Percentiles rank a stretch among this genome's conserved stretches.
These are phyloP conservation scores for Monodelphis domestica DNA, from an alignment of 2,797 vertebrate species.

Conservation along the genomic window DNA sequence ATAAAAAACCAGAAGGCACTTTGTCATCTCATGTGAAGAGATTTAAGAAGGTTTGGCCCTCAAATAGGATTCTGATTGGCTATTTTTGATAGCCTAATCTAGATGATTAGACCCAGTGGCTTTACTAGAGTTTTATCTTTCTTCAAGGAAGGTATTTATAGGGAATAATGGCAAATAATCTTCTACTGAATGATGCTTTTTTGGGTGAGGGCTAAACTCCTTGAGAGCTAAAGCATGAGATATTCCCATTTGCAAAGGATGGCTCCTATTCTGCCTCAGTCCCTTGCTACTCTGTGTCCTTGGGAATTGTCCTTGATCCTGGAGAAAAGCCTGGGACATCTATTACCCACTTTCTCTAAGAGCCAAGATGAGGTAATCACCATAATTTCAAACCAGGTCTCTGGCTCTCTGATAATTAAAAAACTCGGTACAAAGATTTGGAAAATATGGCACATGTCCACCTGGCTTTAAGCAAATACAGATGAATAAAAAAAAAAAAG, in stretches of 20 bases:
- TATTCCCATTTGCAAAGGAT: not conserved
- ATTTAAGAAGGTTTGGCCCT: not conserved
- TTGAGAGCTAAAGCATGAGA: not conserved
- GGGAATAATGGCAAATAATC: slow-evolving; percentile 1
- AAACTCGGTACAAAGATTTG: not conserved
- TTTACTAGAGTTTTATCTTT: not conserved
- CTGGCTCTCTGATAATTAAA: slow-evolving; percentile 1
- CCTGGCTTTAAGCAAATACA: slow-evolving; percentile 15
- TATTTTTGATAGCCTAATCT: not conserved
- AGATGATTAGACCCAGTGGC: not conserved
- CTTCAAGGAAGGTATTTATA: not conserved
- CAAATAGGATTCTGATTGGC: not conserved
- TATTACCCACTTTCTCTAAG: not conserved
- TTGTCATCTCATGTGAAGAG: not conserved
- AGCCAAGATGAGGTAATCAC: not conserved
- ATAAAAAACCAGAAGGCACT: slow-evolving; percentile 30
- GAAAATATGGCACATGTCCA: slow-evolving; percentile 12
- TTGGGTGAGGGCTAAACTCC: not conserved
- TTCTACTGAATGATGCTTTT: not conserved
- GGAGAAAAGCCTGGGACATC: not conserved
- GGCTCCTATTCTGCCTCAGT: not conserved
- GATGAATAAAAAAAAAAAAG: not conserved
- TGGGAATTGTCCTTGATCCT: not conserved
- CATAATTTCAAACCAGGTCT: not conserved
- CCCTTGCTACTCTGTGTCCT: not conserved